phyloP scores from a whole-genome alignment of 2,888 invertebrate genomes.

The Caenorhabditis becei region DNA sequence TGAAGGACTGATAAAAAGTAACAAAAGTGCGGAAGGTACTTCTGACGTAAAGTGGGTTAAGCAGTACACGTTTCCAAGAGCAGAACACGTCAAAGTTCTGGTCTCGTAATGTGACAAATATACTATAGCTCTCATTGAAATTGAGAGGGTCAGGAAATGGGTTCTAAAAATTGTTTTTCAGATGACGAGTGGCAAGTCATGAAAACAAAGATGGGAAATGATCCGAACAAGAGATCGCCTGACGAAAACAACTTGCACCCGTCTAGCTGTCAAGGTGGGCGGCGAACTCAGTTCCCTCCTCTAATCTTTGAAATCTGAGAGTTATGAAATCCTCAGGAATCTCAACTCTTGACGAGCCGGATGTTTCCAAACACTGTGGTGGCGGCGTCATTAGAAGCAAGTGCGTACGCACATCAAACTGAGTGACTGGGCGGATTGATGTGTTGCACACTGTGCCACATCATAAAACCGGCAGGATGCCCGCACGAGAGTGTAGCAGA shows the following conservation, averaged over 20 bases:
- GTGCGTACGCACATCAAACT: slow-evolving; percentile 35
- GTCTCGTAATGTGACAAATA: background rate
- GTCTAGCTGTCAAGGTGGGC: slow-evolving; percentile 31
- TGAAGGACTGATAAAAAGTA: slow-evolving; percentile 40
- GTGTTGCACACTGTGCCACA: slow-evolving; percentile 45
- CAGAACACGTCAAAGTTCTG: background rate
- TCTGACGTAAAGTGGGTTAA: slow-evolving; percentile 8
- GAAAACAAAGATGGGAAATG: slow-evolving; percentile 18
- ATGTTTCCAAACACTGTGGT: slow-evolving; percentile 38
- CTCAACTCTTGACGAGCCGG: slow-evolving; percentile 9
- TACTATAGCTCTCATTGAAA: background rate
- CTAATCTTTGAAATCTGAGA: background rate
- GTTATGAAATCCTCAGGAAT: slow-evolving; percentile 22
- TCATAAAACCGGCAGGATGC: slow-evolving; percentile 32
- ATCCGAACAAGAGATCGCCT: slow-evolving; percentile 12
- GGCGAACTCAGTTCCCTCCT: slow-evolving; percentile 25
- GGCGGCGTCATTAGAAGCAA: slow-evolving; percentile 24
- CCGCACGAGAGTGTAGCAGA: slow-evolving; percentile 25
- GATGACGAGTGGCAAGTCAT: slow-evolving; percentile 26
- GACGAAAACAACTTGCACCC: slow-evolving; percentile 48
- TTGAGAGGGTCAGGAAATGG: background rate
- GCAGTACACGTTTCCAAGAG: slow-evolving; percentile 1
- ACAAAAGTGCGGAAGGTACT: slow-evolving; percentile 23
- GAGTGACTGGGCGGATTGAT: slow-evolving; percentile 35
- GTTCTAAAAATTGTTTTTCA: slow-evolving; percentile 23